A percentile compares a stretch with the other conserved stretches of the same genome.
Conservation (phyloP, 1,140 invertebrate genomes). For the Sesamia nonagrioides region DNA sequence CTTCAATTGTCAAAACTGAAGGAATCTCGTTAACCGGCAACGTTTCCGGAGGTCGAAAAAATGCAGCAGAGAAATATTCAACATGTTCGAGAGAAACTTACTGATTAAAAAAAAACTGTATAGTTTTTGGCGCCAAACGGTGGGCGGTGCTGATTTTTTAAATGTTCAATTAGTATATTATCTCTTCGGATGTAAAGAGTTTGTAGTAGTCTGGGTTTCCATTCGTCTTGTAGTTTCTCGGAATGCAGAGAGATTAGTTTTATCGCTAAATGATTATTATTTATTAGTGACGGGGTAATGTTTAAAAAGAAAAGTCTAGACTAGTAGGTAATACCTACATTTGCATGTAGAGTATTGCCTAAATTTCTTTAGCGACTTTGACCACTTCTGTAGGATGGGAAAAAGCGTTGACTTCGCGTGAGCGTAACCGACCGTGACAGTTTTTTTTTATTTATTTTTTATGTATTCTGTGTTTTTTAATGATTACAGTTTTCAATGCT, state of each 20-base stretch:
- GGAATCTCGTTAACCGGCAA: neutral
- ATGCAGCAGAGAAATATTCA: constrained; percentile 12
- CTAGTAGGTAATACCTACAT: neutral
- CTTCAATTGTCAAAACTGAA: constrained; percentile 10
- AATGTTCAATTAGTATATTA: constrained; percentile 19
- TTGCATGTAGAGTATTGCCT: no score
- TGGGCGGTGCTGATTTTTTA: neutral
- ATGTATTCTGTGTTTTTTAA: no score
- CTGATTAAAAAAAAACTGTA: constrained; percentile 22
- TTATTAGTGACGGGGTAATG: neutral
- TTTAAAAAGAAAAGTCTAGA: neutral
- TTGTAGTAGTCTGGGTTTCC: neutral
- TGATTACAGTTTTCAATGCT: no score
- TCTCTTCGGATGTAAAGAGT: neutral
- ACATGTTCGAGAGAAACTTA: constrained; percentile 4
- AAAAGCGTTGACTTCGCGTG: no score
- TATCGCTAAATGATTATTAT: neutral
- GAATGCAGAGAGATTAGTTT: neutral
- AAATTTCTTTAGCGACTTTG: no score
- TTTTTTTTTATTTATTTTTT: no score
- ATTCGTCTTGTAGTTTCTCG: constrained; percentile 1
- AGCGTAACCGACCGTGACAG: no score
- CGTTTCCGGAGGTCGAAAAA: constrained; percentile 21
- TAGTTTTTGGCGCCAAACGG: constrained; percentile 4
- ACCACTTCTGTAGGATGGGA: no score